A percentile compares a stretch with the other conserved stretches of the same genome.
Conservation (phyloP, 2,888 invertebrate genomes). For the Protonemura montana region DNA sequence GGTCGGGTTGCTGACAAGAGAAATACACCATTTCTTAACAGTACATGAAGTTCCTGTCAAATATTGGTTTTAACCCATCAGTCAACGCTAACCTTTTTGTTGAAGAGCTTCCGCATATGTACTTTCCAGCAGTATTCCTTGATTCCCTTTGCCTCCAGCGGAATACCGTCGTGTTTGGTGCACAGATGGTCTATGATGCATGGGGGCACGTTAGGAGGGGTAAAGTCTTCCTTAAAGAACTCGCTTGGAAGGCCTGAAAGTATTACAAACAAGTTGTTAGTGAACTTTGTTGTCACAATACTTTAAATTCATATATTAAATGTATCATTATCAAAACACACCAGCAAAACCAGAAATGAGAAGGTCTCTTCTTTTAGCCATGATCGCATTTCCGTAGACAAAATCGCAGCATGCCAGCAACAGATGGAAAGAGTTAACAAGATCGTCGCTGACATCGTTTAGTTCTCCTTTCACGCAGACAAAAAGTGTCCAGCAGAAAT, state of each 20-base stretch:
- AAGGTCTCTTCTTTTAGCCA: conserved; percentile 81
- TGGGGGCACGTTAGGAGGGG: conserved; percentile 71
- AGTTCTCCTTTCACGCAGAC: conserved; percentile 88
- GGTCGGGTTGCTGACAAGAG: too few species aligned
- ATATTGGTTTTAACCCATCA: conserved; percentile 4
- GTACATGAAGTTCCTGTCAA: too few species aligned
- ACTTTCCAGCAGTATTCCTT: conserved; percentile 88
- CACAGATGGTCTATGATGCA: conserved; percentile 87
- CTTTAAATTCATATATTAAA: not conserved
- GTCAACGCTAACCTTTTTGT: conserved; percentile 66
- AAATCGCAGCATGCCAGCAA: conserved; percentile 90
- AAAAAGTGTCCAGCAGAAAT: conserved; percentile 94
- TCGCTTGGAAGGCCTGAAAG: conserved; percentile 74
- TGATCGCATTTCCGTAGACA: conserved; percentile 85
- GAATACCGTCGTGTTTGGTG: conserved; percentile 79
- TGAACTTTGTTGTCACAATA: too few species aligned
- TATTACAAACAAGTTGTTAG: too few species aligned
- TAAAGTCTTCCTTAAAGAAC: conserved; percentile 68
- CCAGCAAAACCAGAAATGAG: conserved; percentile 85
- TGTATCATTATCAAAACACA: conserved; percentile 58
- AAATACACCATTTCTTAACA: not conserved
- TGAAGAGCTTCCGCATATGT: conserved; percentile 78
- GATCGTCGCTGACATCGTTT: conserved; percentile 85
- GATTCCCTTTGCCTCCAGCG: conserved; percentile 89
- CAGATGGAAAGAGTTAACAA: conserved; percentile 93